phyloP scores from a whole-genome alignment of 2,888 invertebrate species.

The Ophonus ardosiacus region DNA sequence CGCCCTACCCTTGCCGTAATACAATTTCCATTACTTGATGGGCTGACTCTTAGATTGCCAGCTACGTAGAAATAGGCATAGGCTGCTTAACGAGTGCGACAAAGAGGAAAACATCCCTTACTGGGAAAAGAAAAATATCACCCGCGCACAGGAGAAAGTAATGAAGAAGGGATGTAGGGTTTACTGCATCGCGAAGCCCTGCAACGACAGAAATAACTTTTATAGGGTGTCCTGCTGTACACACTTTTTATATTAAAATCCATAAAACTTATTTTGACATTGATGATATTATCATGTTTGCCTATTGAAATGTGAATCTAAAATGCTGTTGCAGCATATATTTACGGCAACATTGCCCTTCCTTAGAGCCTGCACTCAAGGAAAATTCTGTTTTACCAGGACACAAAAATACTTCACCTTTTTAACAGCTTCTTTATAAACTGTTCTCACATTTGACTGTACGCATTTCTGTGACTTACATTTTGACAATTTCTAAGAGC shows the following conservation, averaged over 20 bases:
- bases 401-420: background rate
- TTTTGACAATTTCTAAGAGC: no score
- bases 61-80: conserved; percentile 57
- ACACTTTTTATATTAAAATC: conserved; percentile 61
- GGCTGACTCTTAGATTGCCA: conserved; percentile 67
- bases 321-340: conserved; percentile 14
- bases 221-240: conserved; percentile 57
- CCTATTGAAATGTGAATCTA: conserved; percentile 20
- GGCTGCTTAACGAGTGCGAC: background rate
- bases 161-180: conserved; percentile 58
- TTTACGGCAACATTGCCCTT: conserved; percentile 10
- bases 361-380: background rate
- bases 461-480: no score
- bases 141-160: conserved; percentile 60
- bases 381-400: background rate
- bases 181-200: conserved; percentile 48
- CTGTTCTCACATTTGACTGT: background rate
- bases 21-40: conserved; percentile 73
- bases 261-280: conserved; percentile 62
- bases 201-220: conserved; percentile 60
- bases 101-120: background rate
- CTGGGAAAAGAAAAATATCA: conserved; percentile 57
- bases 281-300: conserved; percentile 52
- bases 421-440: background rate
- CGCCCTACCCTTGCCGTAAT: conserved; percentile 71